Evolutionary conservation across 2,797 vertebrate species (phyloP).

Genomic region (Gymnoscopelus braueri): DNA sequence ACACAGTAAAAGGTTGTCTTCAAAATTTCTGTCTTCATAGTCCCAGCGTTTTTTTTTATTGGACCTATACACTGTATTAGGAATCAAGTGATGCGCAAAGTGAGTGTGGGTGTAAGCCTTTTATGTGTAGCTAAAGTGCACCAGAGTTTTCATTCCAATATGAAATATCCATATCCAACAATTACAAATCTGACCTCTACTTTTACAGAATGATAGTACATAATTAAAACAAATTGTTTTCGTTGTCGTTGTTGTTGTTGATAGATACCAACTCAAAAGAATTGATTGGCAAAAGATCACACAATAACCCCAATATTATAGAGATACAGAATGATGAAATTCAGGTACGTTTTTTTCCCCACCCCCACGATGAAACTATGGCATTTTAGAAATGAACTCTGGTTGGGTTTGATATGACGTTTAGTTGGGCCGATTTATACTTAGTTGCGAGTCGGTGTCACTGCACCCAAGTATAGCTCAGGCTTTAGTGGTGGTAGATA

Average conservation of each 20-base stretch:
- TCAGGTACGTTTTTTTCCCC: conserved; percentile 11
- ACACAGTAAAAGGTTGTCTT: conserved; percentile 71
- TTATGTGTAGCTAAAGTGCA: conserved; percentile 70
- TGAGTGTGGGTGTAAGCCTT: conserved; percentile 43
- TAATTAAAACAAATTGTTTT: too few species aligned
- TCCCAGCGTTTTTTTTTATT: conserved; percentile 26
- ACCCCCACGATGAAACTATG: conserved; percentile 3
- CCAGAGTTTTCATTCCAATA: conserved; percentile 33
- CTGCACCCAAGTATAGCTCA: neutral
- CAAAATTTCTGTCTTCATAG: conserved; percentile 55
- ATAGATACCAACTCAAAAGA: too few species aligned
- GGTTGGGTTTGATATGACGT: conserved; percentile 20
- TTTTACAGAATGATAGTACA: too few species aligned
- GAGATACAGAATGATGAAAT: conserved; percentile 6
- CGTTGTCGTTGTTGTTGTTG: too few species aligned
- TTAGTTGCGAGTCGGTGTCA: neutral
- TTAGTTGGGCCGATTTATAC: too few species aligned
- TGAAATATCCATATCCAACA: conserved; percentile 3
- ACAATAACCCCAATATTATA: neutral
- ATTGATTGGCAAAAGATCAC: too few species aligned
- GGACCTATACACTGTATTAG: conserved; percentile 33
- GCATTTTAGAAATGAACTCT: conserved; percentile 23
- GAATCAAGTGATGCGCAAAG: conserved; percentile 55
- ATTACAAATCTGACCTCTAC: too few species aligned
- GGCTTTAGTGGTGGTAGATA: neutral